phyloP scores from a whole-genome alignment of 53 echinoderm and acorn worm genomes.

The Zoroaster sp. region DNA sequence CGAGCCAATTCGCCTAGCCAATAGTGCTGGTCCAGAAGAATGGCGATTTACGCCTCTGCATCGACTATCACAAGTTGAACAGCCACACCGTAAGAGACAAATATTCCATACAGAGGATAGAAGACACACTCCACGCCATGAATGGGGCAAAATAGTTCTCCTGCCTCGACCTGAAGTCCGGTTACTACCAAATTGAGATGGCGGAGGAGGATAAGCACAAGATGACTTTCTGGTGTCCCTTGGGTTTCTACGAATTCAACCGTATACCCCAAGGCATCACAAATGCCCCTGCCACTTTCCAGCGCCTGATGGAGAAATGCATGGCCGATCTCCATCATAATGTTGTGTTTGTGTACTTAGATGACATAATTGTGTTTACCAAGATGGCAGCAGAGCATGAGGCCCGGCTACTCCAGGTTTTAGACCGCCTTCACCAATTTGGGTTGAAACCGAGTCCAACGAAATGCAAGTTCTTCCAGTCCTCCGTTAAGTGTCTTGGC shows the following conservation, averaged over 20 bases:
- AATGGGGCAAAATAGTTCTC: slow-evolving; percentile 65
- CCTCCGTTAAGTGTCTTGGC: too few species aligned
- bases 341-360: slow-evolving; percentile 55
- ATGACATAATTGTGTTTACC: slow-evolving; percentile 60
- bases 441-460: too few species aligned
- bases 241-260: slow-evolving; percentile 54
- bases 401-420: slow-evolving; percentile 32
- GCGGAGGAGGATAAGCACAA: too few species aligned
- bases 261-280: too few species aligned
- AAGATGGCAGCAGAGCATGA: slow-evolving; percentile 55
- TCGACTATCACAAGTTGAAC: slow-evolving; percentile 64
- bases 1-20: slow-evolving; percentile 55
- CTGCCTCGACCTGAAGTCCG: slow-evolving; percentile 57
- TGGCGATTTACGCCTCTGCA: slow-evolving; percentile 47
- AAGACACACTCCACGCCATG: too few species aligned
- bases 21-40: slow-evolving; percentile 73
- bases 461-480: too few species aligned
- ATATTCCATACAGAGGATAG: slow-evolving; percentile 61
- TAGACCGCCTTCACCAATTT: too few species aligned
- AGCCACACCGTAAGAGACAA: slow-evolving; percentile 55
- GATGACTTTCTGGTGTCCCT: slow-evolving; percentile 57
- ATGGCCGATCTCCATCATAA: slow-evolving; percentile 37
- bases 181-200: too few species aligned
- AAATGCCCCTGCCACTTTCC: too few species aligned
- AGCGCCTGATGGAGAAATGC: slow-evolving; percentile 67